These are phyloP conservation scores for Romanogobio albipinnatus DNA, from an alignment of 2,113 vertebrate species.

Conservation along the genomic window DNA sequence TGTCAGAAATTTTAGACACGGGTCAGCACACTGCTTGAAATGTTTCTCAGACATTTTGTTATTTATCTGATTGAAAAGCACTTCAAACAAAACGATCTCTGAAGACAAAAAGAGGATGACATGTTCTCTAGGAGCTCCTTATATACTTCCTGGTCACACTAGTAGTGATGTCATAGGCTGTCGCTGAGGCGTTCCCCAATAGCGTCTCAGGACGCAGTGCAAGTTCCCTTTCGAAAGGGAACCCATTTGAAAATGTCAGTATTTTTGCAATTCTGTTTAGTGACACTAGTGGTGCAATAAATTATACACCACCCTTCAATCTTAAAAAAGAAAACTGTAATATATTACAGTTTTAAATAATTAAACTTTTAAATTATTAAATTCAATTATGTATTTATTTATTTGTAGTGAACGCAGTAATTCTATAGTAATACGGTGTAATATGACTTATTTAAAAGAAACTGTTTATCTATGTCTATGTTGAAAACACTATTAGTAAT, in stretches of 20 bases:
- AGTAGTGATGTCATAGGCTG: too few relatives aligned
- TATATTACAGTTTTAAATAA: neutral
- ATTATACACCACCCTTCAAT: neutral
- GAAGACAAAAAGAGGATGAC: too few relatives aligned
- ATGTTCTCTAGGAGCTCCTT: too few relatives aligned
- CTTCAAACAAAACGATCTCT: too few relatives aligned
- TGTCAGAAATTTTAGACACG: too few relatives aligned
- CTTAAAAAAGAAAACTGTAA: neutral
- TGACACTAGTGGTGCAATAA: neutral
- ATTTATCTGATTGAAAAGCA: too few relatives aligned
- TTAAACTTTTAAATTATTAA: neutral
- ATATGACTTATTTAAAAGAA: neutral
- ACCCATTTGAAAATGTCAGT: neutral
- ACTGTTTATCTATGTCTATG: neutral
- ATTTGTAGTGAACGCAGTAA: neutral
- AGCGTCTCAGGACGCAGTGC: too few relatives aligned
- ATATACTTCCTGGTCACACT: too few relatives aligned
- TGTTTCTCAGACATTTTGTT: too few relatives aligned
- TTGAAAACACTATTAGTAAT: neutral
- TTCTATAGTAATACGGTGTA: neutral
- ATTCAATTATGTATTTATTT: too few relatives aligned
- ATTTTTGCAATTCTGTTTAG: neutral
- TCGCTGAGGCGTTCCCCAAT: too few relatives aligned
- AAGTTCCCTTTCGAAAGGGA: neutral
- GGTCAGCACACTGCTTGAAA: too few relatives aligned